Percentiles rank a stretch among this genome's conserved stretches.
These are phyloP conservation scores for Euura saliciscinereae DNA, from an alignment of 1,140 invertebrate species.

Conservation along the genomic window DNA sequence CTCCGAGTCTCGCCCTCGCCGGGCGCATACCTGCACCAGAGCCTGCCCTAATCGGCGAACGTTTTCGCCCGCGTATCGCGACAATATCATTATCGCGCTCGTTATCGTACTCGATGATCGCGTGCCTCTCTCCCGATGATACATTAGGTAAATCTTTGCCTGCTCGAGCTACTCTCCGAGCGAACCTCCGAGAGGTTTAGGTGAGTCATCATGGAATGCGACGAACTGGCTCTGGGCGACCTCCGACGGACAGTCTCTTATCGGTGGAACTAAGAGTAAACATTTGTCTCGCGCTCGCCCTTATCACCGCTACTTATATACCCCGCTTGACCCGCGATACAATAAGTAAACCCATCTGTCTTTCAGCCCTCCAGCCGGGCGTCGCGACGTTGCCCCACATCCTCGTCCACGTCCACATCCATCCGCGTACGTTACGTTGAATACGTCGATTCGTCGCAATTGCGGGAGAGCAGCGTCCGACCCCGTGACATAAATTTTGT, in stretches of 20 bases:
- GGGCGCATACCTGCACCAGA: too few relatives aligned
- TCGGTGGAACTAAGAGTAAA: conserved; percentile 29
- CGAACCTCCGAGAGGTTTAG: neutral
- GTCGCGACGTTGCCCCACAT: too few relatives aligned
- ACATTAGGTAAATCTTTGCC: neutral
- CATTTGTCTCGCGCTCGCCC: conserved; percentile 33
- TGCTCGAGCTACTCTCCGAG: neutral
- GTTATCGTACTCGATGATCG: too few relatives aligned
- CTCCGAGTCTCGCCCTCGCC: too few relatives aligned
- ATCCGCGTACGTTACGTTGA: too few relatives aligned
- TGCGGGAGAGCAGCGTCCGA: too few relatives aligned
- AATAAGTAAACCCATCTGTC: conserved; percentile 39
- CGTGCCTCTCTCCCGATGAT: neutral
- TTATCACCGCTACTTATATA: conserved; percentile 40
- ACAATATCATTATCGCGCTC: too few relatives aligned
- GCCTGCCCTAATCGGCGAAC: too few relatives aligned
- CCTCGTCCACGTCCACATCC: too few relatives aligned
- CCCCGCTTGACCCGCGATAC: conserved; percentile 23
- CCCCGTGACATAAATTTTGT: too few relatives aligned
- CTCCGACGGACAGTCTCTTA: conserved; percentile 18
- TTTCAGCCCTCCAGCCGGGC: conserved; percentile 12
- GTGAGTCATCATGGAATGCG: conserved; percentile 29
- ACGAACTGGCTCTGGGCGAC: neutral
- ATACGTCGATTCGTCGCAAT: too few relatives aligned
- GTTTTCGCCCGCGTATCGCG: too few relatives aligned